Base-by-base conservation (phyloP, 1,140 invertebrate species). In the Trigoniulus corallinus region DNA sequence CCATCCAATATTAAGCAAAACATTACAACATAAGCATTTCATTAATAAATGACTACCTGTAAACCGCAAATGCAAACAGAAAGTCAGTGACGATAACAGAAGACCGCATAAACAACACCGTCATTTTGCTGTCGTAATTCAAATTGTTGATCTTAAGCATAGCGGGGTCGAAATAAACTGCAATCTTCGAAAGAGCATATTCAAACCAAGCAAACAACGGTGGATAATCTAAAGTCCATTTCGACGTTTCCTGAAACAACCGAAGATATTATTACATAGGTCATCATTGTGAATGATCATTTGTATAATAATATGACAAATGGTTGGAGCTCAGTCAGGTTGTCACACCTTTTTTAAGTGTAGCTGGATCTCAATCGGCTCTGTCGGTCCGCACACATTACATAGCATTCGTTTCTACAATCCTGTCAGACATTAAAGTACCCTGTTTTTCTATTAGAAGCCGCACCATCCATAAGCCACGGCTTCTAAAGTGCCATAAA, bases 191-290 rank as follows among this genome's bases (percentile, higher is more conserved):
- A 0, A 98, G 70, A 10, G 73, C 55, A 70, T 76, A 93, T 67
- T 99, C 94, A 62, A 98, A 88, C 80, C 89, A 98, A 3, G 93
- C 95, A 74, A 99, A 99, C 18, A 98, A 77, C 7, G 95, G 96
- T 39, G 96, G 95, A 72, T 99, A 99, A 72, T 99, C 96, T 43
- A 99, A 67, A 0, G 96, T 99, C 95, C 96, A 98, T 79, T 91
- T 74, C 39, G 94, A 98, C 22, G 83, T 88, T 22, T 73, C 65
- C 58, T 89, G 80, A 58, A 76, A 59, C 52, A 47, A 56, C 52
- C 53, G 39, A 41, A 51, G 49, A 51, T 39, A 53, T 26, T 51
- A 10, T 39, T 48, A 50, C 13, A 43, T 25, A 2, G 12, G 18
- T 55, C 2, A 29, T 44, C 18, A 10, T 44, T 44, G 42, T 10